Evolutionary conservation across 2,888 invertebrate species (phyloP), one percentile per base, ranked within the genome.

Genomic region (Stramonita haemastoma): DNA sequence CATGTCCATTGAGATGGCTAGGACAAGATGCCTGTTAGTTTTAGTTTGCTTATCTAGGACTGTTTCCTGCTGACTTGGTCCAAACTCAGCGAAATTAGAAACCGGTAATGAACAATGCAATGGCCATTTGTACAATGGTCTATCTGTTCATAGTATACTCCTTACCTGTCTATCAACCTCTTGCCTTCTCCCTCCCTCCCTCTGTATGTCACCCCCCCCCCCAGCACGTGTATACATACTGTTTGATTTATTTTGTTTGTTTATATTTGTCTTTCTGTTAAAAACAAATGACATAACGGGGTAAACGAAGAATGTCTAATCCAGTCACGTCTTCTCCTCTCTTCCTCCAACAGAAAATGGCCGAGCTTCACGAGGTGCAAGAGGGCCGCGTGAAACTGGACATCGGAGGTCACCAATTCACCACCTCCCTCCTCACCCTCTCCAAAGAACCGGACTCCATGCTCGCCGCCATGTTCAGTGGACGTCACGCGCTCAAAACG

Each of bases 401-500:
- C 90, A 94, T 95, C 56, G 95, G 95, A 34, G 95, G 95, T 34
- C 93, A 93, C 11, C 93, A 92, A 90, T 95, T 93, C 90, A 94
- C 95, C 2, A 95, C 95, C 0, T 94, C 95, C 5, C 89, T 94
- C 34, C 91, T 93, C n/a, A 95, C 94, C 0, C 90, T 95, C 26
- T 93, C 93, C 0, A 93, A 93, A 91, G 95, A 95, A 79, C 91
- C 93, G 0, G 89, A 92, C 87, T 95, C 94, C 36, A 94, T 95
- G 94, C 79, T 95, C 87, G 93, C 95, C 17, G 94, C 94, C 91
- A 95, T 95, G 95, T 95, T 95, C 90, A 91, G 94, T 87, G 95
- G 95, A 26, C 93, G 94, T 26, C 94, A 95, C 90, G 90, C 92
- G 56, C 91, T 95, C 46, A 94, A 94, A 57, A 92, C 92, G 79